A percentile compares a stretch with the other conserved stretches of the same genome.
phyloP scores from a whole-genome alignment of 2,888 invertebrate species.

The Enchytraeus crypticus region DNA sequence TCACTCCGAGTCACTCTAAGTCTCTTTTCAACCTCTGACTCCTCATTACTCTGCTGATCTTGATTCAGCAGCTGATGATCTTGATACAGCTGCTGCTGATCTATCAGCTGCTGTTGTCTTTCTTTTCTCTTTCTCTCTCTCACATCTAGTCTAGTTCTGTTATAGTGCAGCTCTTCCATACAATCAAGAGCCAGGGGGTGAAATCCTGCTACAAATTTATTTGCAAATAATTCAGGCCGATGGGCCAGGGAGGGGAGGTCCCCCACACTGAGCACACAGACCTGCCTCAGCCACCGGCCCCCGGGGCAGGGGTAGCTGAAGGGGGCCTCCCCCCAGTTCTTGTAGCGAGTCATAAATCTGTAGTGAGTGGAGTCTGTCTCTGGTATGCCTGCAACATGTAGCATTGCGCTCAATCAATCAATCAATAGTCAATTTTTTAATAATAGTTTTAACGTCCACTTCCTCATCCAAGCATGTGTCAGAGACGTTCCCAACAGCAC shows the following conservation, averaged over 20 bases:
- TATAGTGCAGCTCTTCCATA: slow-evolving; percentile 33
- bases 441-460: too few relatives aligned
- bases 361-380: slow-evolving; percentile 32
- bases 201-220: background rate
- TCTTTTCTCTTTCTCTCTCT: background rate
- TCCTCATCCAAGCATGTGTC: too few relatives aligned
- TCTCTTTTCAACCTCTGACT: too few relatives aligned
- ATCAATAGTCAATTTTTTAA: too few relatives aligned
- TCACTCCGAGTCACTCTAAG: too few relatives aligned
- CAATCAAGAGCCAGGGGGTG: slow-evolving; percentile 30
- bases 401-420: too few relatives aligned
- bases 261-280: background rate
- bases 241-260: background rate
- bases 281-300: background rate
- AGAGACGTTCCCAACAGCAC: too few relatives aligned
- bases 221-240: background rate
- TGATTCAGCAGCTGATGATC: too few relatives aligned
- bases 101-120: too few relatives aligned
- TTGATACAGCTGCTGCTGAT: too few relatives aligned
- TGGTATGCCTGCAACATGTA: slow-evolving; percentile 24
- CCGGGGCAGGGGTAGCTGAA: slow-evolving; percentile 32
- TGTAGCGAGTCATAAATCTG: slow-evolving; percentile 36
- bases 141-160: slow-evolving; percentile 24
- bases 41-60: too few relatives aligned
- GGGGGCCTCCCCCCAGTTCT: slow-evolving; percentile 35